Base-by-base conservation (phyloP, 1,140 invertebrate genomes). In the Wasmannia auropunctata region DNA sequence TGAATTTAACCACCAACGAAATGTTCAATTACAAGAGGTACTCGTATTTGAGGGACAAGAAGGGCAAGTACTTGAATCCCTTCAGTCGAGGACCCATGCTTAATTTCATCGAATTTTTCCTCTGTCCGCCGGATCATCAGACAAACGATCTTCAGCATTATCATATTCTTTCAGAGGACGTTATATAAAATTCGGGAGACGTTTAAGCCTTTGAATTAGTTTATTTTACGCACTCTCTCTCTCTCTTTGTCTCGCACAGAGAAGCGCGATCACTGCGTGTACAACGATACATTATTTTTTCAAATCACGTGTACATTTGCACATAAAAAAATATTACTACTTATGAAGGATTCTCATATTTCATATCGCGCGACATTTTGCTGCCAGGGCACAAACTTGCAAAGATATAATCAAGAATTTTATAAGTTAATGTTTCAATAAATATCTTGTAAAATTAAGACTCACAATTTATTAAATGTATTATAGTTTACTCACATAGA, bases 1-100 rank as follows among this genome's bases (percentile, higher is more conserved):
- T 98, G 97, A 99, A 99, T 95, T 94, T 99, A 19, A 99, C 98
- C 10, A 99, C 98, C 22, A 99, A 99, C 93, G 98, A 99, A 95
- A 98, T 98, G 97, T 98, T 99, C 91, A 98, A 98, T 95, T 98
- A 98, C 91, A 98, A 98, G 92, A 96, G 98, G 28, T 99, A 99
- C 92, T 97, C 98, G 0, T 99, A 99, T 93, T 94, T 99, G 72
- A 95, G 98, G 43, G 98, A 99, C 91, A 98, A 98, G 91, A 96
- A 97, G 81, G 98, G 98, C 0, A 96, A 97, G 87, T 98, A 98
- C 91, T 96, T 97, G 90, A 99, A 99, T 94, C 98, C 98, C 0
- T 99, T 98, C 92, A 98, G 98, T 19, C 96, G 97, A 86, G 98
- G 98, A 2, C 97, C 98, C 0, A 96, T 98, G 14, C 96, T 98